Evolutionary conservation across 2,888 invertebrate species (phyloP).

Genomic region (Polyommatus icarus): DNA sequence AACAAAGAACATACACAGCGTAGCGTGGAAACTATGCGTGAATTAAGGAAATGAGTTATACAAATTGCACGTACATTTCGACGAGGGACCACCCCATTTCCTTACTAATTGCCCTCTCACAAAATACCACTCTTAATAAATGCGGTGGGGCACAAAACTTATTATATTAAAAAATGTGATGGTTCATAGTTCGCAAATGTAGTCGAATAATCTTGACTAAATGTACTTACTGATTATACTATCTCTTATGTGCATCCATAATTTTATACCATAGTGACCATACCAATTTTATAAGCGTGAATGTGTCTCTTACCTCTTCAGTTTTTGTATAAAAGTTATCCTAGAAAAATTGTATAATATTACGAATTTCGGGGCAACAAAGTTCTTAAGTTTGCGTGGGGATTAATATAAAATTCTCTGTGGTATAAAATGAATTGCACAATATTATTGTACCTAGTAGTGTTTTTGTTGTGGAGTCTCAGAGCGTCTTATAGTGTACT

Average conservation of each 20-base stretch:
- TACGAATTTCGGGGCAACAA: too few species aligned
- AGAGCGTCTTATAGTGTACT: neutral
- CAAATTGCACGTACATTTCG: constrained; percentile 30
- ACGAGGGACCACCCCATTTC: constrained; percentile 25
- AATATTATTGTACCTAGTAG: neutral
- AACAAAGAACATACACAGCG: constrained; percentile 12
- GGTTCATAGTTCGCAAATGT: neutral
- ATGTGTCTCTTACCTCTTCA: too few species aligned
- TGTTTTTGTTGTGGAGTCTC: constrained; percentile 5
- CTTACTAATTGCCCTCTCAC: constrained; percentile 23
- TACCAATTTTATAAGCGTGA: too few species aligned
- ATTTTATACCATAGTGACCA: too few species aligned
- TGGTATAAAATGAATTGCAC: neutral
- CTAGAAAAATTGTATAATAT: too few species aligned
- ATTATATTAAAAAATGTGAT: neutral
- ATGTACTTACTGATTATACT: neutral
- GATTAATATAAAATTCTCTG: neutral
- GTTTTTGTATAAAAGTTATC: too few species aligned
- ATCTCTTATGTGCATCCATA: too few species aligned
- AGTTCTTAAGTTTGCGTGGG: neutral
- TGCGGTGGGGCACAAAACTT: constrained; percentile 7
- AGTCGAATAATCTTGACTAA: neutral
- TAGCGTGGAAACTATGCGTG: constrained; percentile 25
- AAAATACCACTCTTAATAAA: constrained; percentile 11
- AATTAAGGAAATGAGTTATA: constrained; percentile 30